Base-by-base conservation (phyloP, 2,113 vertebrate genomes). In the Corythornis vintsioides region DNA sequence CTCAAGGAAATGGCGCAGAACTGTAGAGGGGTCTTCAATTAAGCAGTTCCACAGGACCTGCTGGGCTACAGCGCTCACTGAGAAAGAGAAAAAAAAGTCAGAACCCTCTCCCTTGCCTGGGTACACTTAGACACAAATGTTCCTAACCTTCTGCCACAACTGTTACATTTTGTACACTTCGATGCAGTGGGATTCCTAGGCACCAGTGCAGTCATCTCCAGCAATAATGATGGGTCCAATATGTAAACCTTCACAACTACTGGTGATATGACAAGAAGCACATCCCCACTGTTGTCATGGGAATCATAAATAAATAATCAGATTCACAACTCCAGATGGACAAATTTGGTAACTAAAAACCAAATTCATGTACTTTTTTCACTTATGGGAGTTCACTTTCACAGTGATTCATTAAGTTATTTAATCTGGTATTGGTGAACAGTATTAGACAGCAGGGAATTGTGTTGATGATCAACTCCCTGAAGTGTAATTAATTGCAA, bases 21-120 rank as follows among this genome's bases (percentile, higher is more conserved):
- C 99, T 6, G 99, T 98, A 5, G 99, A 99, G 15, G 99, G 99
- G 84, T 99, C 99, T 97, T 99, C 99, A 91, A 99, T 99, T 43
- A 99, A 96, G 88, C 99, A 99, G 96, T 99, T 99, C 99, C 99
- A 99, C 74, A 99, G 97, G 83, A 99, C 99, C 96, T 99, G 99
- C 91, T 99, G 99, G 63, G 99, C 99, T 50, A 99, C 99, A 18
- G 99, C 99, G 42, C 99, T 99, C 66, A 99, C 99, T 99, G 88
- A 21, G n/a, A 57, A 76, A 92, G 66, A 96, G 67, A 91, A 90
- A 93, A 52, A 91, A 92, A 91, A 12, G 53, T 93, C 42, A 90
- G 55, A 79, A 83, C 26, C 0, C 0, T 10, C 25, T 60, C 18
- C 48, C n/a, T 60, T 43, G 33, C 48, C 12, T 22, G n/a, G 9